Evolutionary conservation across 1,140 invertebrate genomes (phyloP).

Genomic region (Brachystomella parvula): DNA sequence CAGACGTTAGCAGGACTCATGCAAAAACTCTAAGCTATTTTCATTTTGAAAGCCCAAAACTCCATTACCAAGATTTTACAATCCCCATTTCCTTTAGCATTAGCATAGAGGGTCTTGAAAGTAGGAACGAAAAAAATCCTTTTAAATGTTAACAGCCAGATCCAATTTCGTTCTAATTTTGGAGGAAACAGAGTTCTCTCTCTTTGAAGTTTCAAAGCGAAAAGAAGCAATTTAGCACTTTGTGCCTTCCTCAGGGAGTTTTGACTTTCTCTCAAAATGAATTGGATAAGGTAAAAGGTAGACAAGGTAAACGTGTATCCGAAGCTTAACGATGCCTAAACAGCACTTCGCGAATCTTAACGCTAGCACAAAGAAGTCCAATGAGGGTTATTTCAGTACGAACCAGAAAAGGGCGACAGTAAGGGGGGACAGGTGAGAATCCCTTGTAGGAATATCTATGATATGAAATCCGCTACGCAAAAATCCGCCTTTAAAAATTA

Average conservation of each 20-base stretch:
- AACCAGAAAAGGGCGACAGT: too few species aligned
- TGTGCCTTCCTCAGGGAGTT: neutral
- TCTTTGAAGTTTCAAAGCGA: neutral
- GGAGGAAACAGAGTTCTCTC: constrained; percentile 1
- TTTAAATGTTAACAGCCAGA: constrained; percentile 8
- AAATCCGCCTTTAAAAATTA: too few species aligned
- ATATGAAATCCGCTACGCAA: too few species aligned
- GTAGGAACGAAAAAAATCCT: neutral
- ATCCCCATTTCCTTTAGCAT: neutral
- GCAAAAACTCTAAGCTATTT: neutral
- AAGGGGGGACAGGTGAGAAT: too few species aligned
- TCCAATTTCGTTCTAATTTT: constrained; percentile 8
- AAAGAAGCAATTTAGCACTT: neutral
- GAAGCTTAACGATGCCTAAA: too few species aligned
- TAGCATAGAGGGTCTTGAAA: neutral
- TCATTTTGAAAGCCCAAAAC: constrained; percentile 5
- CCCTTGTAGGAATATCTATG: too few species aligned
- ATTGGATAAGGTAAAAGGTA: too few species aligned
- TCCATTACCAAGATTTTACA: neutral
- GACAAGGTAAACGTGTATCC: too few species aligned
- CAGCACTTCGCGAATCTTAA: too few species aligned
- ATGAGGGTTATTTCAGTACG: too few species aligned
- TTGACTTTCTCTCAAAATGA: neutral
- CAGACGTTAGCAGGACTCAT: too few species aligned
- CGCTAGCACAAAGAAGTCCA: too few species aligned